Conservation (phyloP, 2,797 vertebrate genomes). For the Melanotaenia maccullochi region DNA sequence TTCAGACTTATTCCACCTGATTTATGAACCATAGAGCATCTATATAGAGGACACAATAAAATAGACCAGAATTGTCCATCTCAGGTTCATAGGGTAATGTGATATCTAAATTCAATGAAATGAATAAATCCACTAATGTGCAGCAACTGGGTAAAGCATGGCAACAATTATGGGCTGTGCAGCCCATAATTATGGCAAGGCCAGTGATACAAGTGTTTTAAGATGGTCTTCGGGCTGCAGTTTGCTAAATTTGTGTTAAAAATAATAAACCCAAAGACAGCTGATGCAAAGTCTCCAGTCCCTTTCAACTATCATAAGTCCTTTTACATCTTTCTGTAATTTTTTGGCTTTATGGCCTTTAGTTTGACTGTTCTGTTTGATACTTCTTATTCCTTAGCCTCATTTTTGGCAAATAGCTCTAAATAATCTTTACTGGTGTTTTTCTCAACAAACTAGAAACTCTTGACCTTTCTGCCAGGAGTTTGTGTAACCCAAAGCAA, state of each 20-base stretch:
- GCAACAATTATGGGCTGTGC: not conserved
- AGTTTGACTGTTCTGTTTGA: not conserved
- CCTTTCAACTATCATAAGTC: no score
- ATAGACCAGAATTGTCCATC: not conserved
- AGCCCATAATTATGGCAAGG: not conserved
- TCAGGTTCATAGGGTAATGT: constrained; percentile 1
- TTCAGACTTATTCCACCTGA: not conserved
- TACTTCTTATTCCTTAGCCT: not conserved
- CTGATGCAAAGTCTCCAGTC: no score
- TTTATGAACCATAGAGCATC: not conserved
- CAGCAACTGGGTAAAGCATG: not conserved
- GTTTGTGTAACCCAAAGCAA: not conserved
- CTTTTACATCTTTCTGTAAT: not conserved
- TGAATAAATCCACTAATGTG: constrained; percentile 10
- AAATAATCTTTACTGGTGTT: not conserved
- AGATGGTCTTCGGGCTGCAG: not conserved
- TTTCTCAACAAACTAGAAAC: not conserved
- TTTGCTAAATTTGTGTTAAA: not conserved
- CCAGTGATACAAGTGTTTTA: not conserved
- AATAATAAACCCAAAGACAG: not conserved
- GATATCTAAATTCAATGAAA: constrained; percentile 15
- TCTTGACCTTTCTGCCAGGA: not conserved
- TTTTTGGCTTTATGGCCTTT: not conserved
- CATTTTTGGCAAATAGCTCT: not conserved
- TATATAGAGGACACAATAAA: not conserved